Evolutionary conservation across 37 sponge, comb jelly and placozoan genomes (phyloP).

Genomic region (Dysidea cf. avara): DNA sequence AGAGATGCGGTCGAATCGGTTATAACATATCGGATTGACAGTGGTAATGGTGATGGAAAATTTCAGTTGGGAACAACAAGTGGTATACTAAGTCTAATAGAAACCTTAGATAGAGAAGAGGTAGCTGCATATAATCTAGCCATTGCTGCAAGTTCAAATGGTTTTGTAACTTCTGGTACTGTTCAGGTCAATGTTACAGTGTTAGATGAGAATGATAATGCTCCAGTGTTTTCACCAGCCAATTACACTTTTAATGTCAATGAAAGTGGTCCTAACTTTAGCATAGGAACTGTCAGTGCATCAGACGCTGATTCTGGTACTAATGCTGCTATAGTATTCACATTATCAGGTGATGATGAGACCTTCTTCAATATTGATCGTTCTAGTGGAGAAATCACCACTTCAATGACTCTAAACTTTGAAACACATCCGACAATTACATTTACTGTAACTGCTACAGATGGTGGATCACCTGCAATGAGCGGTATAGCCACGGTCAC

Average conservation of each 20-base stretch:
- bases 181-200: not conserved
- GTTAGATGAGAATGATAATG: not conserved
- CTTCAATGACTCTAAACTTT: not conserved
- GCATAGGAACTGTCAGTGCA: not conserved
- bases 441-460: not conserved
- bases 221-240: not conserved
- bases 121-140: not conserved
- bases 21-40: not conserved
- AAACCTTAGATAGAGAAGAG: too few species aligned
- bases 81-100: too few species aligned
- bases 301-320: not conserved
- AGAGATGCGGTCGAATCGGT: not conserved
- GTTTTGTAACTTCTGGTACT: not conserved
- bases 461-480: not conserved
- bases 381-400: slow-evolving; percentile 1
- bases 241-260: not conserved
- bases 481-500: too few species aligned
- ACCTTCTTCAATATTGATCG: not conserved
- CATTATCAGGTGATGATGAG: not conserved
- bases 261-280: not conserved
- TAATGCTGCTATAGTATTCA: not conserved
- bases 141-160: not conserved
- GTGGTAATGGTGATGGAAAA: not conserved
- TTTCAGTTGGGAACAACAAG: not conserved
- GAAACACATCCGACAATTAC: not conserved